phyloP scores from a whole-genome alignment of 1,140 invertebrate genomes.

The Drosophila rufa region DNA sequence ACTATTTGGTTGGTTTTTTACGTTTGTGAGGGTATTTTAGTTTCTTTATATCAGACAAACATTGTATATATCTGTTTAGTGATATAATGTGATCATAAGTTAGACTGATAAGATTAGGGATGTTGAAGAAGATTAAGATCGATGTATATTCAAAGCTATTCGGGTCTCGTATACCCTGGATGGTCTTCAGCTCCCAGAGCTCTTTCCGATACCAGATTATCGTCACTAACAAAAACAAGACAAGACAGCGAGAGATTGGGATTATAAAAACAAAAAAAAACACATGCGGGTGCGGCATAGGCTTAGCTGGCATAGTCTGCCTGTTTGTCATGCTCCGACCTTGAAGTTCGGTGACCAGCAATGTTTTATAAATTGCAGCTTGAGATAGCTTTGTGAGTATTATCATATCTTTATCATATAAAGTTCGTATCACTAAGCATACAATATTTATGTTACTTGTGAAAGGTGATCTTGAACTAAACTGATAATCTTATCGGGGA shows the following conservation, averaged over 20 bases:
- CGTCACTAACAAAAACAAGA: too few species aligned
- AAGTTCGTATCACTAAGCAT: background rate
- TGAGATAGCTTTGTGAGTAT: too few species aligned
- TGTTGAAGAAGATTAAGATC: background rate
- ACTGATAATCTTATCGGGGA: background rate
- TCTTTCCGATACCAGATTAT: too few species aligned
- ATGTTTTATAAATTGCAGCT: background rate
- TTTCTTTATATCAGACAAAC: background rate
- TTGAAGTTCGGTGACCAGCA: background rate
- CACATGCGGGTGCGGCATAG: too few species aligned
- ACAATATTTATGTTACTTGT: background rate
- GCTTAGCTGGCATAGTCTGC: background rate
- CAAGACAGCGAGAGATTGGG: too few species aligned
- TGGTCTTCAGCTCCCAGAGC: too few species aligned
- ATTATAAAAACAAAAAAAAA: too few species aligned
- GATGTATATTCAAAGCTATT: too few species aligned
- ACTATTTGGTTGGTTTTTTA: background rate
- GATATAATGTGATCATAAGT: background rate
- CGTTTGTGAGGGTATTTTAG: background rate
- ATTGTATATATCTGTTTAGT: background rate
- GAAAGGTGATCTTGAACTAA: slow-evolving; percentile 11
- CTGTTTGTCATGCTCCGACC: background rate
- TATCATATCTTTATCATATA: slow-evolving; percentile 6
- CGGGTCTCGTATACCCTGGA: too few species aligned
- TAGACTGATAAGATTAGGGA: background rate